These are phyloP conservation scores for Decapterus maruadsi DNA, from an alignment of 2,797 vertebrate species.

Conservation along the genomic window DNA sequence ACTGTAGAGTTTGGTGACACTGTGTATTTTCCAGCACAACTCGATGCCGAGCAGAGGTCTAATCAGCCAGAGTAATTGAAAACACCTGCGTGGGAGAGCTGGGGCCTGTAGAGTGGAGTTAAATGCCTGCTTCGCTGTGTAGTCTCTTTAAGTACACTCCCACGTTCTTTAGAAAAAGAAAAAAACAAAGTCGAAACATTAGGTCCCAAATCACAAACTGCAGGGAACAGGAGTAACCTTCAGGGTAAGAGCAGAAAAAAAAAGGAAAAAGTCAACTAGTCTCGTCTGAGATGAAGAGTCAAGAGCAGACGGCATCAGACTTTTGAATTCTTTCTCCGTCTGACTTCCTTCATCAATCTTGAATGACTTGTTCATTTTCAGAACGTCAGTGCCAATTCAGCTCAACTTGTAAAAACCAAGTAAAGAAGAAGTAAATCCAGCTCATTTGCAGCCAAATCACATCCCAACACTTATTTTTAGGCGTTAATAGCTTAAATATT, in stretches of 20 bases:
- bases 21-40: neutral
- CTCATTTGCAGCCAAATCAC: neutral
- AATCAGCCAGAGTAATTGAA: neutral
- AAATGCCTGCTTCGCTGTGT: neutral
- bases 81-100: neutral
- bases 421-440: too few species aligned
- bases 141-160: neutral
- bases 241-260: accelerated
- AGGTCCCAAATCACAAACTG: neutral
- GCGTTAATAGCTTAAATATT: neutral
- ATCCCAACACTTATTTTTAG: neutral
- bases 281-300: neutral
- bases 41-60: neutral
- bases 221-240: accelerated
- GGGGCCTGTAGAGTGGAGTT: neutral
- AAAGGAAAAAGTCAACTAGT: too few species aligned
- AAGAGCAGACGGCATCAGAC: neutral
- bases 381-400: neutral
- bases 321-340: neutral
- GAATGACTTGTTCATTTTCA: neutral
- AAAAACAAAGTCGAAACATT: neutral
- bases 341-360: neutral
- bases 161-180: neutral
- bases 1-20: neutral
- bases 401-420: too few species aligned